Evolutionary conservation across 2,888 invertebrate species (phyloP), one percentile per base, ranked within the genome.

Genomic region (Bedellia somnulentella): DNA sequence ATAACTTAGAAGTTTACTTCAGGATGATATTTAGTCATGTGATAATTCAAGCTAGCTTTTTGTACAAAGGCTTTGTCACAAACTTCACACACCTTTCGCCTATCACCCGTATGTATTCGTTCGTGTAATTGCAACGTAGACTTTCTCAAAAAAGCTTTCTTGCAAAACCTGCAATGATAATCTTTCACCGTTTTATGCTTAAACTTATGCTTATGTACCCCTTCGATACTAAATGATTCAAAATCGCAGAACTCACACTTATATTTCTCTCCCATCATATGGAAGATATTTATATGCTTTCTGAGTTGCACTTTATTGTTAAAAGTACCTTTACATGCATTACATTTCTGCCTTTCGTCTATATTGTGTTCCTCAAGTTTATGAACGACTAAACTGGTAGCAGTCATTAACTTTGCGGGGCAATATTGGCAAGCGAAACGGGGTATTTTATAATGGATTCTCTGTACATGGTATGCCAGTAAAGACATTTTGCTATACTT

Each of bases 321-420:
- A 34, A 64, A 71, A 0, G 31, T 39, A 2, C 52, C 52, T 9
- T 5, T 18, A 40, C 71, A 71, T 0, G 71, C 73, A 32, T 60
- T 57, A 27, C 71, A 73, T 3, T 59, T 51, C 33, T 52, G 48
- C 3, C 70, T 42, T 0, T 67, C 62, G 24, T 71, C 71, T 0
- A 70, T 40, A 2, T 52, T 43, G 23, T 71, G 71, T 0, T 36
- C 50, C 16, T 59, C 45, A 0, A 63, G 35, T 22, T 68, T 68
- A 40, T 71, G 71, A 0, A 52, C 35, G 0, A 56, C 56, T 2
- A 57, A 41, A 0, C 56, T 57, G 0, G 62, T 53, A 0, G 45
- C 40, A 0, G 63, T 63, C 55, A 57, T 55, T 37, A 64, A 63
- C 4, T 41, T 43, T 18, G 52, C 46, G 1, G 35, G 31, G 35